Percentiles rank a stretch among this genome's conserved stretches.
Conservation (phyloP, 2,888 invertebrate genomes). For the Nemoura dubitans region DNA sequence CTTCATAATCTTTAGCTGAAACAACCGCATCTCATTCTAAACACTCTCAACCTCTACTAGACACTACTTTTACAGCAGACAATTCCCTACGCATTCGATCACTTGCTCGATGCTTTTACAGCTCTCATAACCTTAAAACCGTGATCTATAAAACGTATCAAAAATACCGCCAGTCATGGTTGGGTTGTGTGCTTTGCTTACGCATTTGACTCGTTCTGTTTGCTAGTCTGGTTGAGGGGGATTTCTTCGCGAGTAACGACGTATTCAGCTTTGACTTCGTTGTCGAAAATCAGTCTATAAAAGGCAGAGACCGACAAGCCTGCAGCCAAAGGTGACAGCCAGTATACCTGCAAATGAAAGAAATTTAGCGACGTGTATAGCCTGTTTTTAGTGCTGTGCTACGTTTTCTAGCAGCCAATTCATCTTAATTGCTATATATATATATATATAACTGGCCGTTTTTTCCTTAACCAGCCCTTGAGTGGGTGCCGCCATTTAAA, state of each 20-base stretch:
- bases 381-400: no score
- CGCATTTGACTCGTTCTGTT: constrained; percentile 15
- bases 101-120: not conserved
- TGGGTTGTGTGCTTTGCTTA: not conserved
- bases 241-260: constrained; percentile 19
- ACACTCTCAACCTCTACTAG: not conserved
- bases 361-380: not conserved
- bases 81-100: not conserved
- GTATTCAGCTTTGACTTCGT: not conserved
- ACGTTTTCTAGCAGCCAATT: no score
- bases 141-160: constrained; percentile 26
- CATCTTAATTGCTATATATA: no score
- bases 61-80: not conserved
- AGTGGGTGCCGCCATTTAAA: no score
- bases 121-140: not conserved
- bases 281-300: constrained; percentile 30
- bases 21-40: not conserved
- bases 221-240: constrained; percentile 29
- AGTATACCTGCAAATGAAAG: constrained; percentile 26
- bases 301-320: constrained; percentile 16
- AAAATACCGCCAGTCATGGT: constrained; percentile 2
- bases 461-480: no score
- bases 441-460: no score
- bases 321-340: constrained; percentile 21
- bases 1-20: not conserved